These are phyloP conservation scores for Vesta saturnalis DNA, from an alignment of 2,888 invertebrate species.

Conservation along the genomic window DNA sequence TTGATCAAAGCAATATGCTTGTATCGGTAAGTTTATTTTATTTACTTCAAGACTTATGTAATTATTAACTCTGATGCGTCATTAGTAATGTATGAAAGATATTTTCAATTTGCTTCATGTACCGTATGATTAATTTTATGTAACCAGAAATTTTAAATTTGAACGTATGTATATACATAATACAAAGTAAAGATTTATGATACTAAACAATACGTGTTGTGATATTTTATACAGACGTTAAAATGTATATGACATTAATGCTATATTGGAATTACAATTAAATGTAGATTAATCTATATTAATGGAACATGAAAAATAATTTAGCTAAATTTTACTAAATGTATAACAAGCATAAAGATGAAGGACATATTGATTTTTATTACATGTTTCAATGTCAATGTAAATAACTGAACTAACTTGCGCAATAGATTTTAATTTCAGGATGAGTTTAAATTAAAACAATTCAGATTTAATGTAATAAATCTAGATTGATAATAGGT, in stretches of 20 bases:
- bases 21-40: conserved; percentile 66
- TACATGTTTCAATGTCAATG: conserved; percentile 19
- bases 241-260: too few species aligned
- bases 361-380: conserved; percentile 14
- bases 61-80: too few species aligned
- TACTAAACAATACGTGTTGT: too few species aligned
- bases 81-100: too few species aligned
- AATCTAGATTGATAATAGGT: not conserved
- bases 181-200: too few species aligned
- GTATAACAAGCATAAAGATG: not conserved
- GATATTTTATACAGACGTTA: too few species aligned
- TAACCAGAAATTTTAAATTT: too few species aligned
- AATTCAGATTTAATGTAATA: not conserved
- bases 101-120: too few species aligned
- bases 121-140: too few species aligned
- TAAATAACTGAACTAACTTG: conserved; percentile 7
- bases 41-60: too few species aligned
- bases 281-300: not conserved
- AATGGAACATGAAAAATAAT: conserved; percentile 11
- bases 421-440: too few species aligned
- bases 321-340: not conserved
- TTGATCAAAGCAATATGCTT: conserved; percentile 85
- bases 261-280: not conserved
- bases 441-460: not conserved
- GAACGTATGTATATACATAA: too few species aligned